Evolutionary conservation across 1,140 invertebrate species (phyloP).

Genomic region (Orussus abietinus): DNA sequence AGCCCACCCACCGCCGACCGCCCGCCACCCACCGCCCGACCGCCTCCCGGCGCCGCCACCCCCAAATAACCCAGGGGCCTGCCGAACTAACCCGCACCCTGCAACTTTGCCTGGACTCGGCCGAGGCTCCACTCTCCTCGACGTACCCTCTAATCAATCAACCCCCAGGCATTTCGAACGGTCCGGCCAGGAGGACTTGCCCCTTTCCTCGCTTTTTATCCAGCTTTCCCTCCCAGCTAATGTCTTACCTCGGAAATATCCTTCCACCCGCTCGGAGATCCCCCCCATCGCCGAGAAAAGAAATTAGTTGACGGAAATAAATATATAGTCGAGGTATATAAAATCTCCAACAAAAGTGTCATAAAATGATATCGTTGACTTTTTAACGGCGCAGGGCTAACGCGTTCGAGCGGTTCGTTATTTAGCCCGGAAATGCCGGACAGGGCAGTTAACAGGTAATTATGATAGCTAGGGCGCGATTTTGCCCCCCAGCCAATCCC

Average conservation of each 20-base stretch:
- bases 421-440: no score
- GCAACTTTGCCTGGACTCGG: slow-evolving; percentile 32
- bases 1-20: slow-evolving; percentile 32
- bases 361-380: no score
- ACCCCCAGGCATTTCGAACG: slow-evolving; percentile 47
- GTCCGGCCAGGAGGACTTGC: slow-evolving; percentile 30
- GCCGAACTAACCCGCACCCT: slow-evolving; percentile 43
- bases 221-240: not conserved
- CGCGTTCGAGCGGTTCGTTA: no score
- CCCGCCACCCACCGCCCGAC: slow-evolving; percentile 25
- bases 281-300: no score
- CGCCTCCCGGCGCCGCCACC: slow-evolving; percentile 22
- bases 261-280: no score
- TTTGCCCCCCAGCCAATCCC: slow-evolving; percentile 38
- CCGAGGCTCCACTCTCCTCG: slow-evolving; percentile 6
- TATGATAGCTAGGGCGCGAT: slow-evolving; percentile 39
- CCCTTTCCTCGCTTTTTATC: slow-evolving; percentile 25
- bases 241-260: no score
- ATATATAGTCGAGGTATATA: no score
- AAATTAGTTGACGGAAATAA: no score
- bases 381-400: no score
- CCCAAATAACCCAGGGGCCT: slow-evolving; percentile 49
- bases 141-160: slow-evolving; percentile 53
- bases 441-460: slow-evolving; percentile 46
- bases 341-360: no score